These are phyloP conservation scores for Helicoverpa assulta DNA, from an alignment of 2,888 invertebrate species.

Conservation along the genomic window DNA sequence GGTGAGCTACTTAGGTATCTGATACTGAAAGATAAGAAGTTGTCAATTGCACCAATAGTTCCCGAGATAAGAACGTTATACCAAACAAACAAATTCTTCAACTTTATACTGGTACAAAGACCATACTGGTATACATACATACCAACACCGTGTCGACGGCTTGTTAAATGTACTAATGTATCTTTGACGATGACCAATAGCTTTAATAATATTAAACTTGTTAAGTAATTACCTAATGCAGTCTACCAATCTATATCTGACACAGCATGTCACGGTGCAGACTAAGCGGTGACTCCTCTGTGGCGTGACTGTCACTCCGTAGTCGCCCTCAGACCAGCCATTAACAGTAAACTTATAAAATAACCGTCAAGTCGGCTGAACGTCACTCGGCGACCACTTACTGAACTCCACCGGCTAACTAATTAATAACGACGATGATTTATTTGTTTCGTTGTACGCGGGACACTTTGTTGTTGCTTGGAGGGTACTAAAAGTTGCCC, in stretches of 20 bases:
- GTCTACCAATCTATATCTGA: neutral
- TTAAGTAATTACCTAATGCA: neutral
- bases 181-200: too few species aligned
- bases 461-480: neutral
- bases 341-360: conserved; percentile 36
- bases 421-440: conserved; percentile 56
- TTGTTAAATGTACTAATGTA: too few species aligned
- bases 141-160: too few species aligned
- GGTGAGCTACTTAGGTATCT: too few species aligned
- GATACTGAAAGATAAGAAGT: too few species aligned
- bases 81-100: too few species aligned
- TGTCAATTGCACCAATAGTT: too few species aligned
- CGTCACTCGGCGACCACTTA: conserved; percentile 40
- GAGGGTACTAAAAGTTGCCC: too few species aligned
- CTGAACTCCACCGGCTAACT: conserved; percentile 13
- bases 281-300: neutral
- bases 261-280: neutral
- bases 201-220: too few species aligned
- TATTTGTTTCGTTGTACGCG: conserved; percentile 8
- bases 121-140: too few species aligned
- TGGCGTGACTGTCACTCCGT: conserved; percentile 3
- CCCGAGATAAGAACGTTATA: too few species aligned
- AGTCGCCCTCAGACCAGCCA: conserved; percentile 16
- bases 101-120: too few species aligned
- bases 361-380: conserved; percentile 22